Evolutionary conservation across 1,140 invertebrate genomes (phyloP).

Genomic region (Phortica variegata): DNA sequence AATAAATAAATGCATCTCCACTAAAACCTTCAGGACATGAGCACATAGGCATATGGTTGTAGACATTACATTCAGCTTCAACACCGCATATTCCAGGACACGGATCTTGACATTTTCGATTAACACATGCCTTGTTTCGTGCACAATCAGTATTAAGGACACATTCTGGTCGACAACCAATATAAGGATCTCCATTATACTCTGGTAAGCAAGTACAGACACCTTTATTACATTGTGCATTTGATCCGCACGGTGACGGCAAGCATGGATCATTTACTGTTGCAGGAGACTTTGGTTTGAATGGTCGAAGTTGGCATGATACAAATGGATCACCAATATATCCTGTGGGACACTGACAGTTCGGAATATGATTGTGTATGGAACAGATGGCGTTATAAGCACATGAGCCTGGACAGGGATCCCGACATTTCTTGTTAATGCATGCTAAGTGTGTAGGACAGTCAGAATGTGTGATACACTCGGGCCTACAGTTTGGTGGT

Average conservation of each 20-base stretch:
- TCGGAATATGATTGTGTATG: slow-evolving; percentile 73
- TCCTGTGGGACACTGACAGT: slow-evolving; percentile 70
- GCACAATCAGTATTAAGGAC: slow-evolving; percentile 72
- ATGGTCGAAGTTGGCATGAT: slow-evolving; percentile 61
- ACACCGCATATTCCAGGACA: slow-evolving; percentile 79
- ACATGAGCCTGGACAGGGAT: slow-evolving; percentile 77
- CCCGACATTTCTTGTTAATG: slow-evolving; percentile 76
- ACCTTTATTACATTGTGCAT: slow-evolving; percentile 69
- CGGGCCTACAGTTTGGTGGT: slow-evolving; percentile 72
- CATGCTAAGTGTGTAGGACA: slow-evolving; percentile 74
- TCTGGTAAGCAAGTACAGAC: slow-evolving; percentile 62
- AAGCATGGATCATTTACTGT: slow-evolving; percentile 63
- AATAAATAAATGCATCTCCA: slow-evolving; percentile 74
- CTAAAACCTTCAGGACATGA: slow-evolving; percentile 67
- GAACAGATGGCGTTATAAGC: slow-evolving; percentile 74
- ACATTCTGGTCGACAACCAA: slow-evolving; percentile 75
- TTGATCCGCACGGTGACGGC: slow-evolving; percentile 72
- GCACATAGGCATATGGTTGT: slow-evolving; percentile 75
- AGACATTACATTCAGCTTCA: slow-evolving; percentile 68
- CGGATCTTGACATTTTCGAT: slow-evolving; percentile 73
- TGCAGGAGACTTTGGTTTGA: slow-evolving; percentile 68
- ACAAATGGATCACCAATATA: slow-evolving; percentile 67
- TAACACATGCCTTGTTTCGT: slow-evolving; percentile 67
- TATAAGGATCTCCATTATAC: slow-evolving; percentile 67
- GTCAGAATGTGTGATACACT: slow-evolving; percentile 68